Conservation (phyloP, 37 sponge, comb jelly and placozoan species). For the Oscarella lobularis region DNA sequence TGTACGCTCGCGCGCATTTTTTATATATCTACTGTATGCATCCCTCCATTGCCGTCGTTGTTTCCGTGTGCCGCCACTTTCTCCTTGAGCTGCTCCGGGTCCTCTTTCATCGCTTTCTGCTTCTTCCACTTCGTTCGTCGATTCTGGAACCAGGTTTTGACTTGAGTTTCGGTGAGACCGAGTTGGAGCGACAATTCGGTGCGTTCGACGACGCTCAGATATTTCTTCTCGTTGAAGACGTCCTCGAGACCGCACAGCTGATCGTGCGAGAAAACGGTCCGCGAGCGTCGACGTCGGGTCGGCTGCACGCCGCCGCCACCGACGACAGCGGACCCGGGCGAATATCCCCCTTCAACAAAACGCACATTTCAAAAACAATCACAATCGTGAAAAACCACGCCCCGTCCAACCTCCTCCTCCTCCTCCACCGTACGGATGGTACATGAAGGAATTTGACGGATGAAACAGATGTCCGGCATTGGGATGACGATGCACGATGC, state of each 20-base stretch:
- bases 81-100: conserved; percentile 4
- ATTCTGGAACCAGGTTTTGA: conserved; percentile 66
- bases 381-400: too few relatives aligned
- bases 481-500: too few relatives aligned
- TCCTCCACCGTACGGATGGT: not conserved
- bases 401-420: not conserved
- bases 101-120: conserved; percentile 18
- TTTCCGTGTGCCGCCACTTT: too few relatives aligned
- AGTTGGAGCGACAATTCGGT: conserved; percentile 18
- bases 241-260: conserved; percentile 34
- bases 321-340: too few relatives aligned
- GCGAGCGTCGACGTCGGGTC: conserved; percentile 18
- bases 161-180: conserved; percentile 31
- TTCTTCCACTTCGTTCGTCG: conserved; percentile 46
- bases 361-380: too few relatives aligned
- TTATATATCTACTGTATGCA: too few relatives aligned
- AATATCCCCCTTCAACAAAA: too few relatives aligned
- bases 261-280: conserved; percentile 38
- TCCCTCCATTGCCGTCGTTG: too few relatives aligned
- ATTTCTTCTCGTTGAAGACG: conserved; percentile 20
- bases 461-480: not conserved
- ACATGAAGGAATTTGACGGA: not conserved
- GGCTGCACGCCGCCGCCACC: too few relatives aligned
- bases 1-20: too few relatives aligned
- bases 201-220: conserved; percentile 30